Base-by-base conservation (phyloP, 1,140 invertebrate genomes). In the Drosophila biarmipes region DNA sequence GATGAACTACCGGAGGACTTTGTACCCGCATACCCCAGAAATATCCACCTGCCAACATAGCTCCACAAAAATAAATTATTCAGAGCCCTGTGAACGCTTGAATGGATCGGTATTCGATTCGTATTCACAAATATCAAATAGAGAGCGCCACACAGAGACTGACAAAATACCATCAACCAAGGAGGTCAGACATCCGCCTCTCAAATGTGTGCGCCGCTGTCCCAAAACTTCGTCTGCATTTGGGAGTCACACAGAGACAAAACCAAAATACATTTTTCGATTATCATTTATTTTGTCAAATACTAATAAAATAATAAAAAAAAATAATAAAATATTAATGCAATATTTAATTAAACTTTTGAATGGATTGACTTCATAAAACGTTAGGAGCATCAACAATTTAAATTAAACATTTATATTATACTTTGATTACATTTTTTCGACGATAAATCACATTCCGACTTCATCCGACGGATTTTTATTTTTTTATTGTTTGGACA, bases 11-110 rank as follows among this genome's bases (percentile, higher is more conserved):
- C 34, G 4, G 21, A 34, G 55, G 29, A 27, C 27, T 24, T 37
- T 29, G 43, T 17, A 31, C 24, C 14, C 29, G 38, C 34, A 37
- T n/a, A 27, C 15, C 24, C 42, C 31, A 1, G 8, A 21, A 46
- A 27, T 15, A 14, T 15, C 7, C 7, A 19, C 45, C 42, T 17
- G 29, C 48, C 6, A 12, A 35, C 21, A 5, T 12, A 12, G 12
- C 14, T 35, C 58, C 54, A 53, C 67, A 45, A 48, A 74, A 51
- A 54, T 61, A 68, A 76, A 76, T 76, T 76, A 76, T 76, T 76
- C 73, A 76, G 73, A 42, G 51, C 62, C 45, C 73, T 46, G 54
- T 76, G 63, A 68, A 76, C 73, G 73, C 31, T 51, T 49, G 37
- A 76, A 68, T 76, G 73, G 49, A 68, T 76, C 51, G 21, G 35